phyloP scores from a whole-genome alignment of 2,888 invertebrate species.

The Xanthia togata region DNA sequence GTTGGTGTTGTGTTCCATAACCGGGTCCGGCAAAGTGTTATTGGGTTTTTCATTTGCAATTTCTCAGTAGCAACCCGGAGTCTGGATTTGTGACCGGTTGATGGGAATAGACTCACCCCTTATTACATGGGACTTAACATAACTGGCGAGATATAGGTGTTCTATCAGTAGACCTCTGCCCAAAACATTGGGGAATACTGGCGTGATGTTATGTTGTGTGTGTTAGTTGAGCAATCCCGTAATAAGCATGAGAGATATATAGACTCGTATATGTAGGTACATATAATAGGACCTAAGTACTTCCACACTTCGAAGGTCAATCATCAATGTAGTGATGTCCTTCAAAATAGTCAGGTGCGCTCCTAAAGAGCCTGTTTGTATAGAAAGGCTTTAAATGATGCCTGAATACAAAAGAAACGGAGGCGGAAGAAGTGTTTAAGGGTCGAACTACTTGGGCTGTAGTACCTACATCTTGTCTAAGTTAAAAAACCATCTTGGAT shows the following conservation, averaged over 20 bases:
- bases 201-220: neutral
- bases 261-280: neutral
- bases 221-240: neutral
- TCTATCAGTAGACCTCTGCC: neutral
- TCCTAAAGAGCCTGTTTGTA: neutral
- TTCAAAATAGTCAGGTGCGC: conserved; percentile 29
- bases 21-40: neutral
- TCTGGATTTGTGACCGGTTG: neutral
- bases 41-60: neutral
- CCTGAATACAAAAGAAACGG: conserved; percentile 28
- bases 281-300: neutral
- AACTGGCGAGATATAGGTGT: neutral
- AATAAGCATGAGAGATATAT: neutral
- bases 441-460: neutral
- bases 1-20: neutral
- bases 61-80: neutral
- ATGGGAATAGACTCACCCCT: neutral
- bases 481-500: neutral
- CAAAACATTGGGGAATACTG: neutral
- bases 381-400: neutral
- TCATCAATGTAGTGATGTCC: neutral
- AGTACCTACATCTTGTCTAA: neutral
- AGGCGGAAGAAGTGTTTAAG: conserved; percentile 13
- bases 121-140: neutral
- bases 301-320: conserved; percentile 11